These are phyloP conservation scores for Zygothrica quintamaculata DNA, from an alignment of 2,888 invertebrate species.

Conservation along the genomic window DNA sequence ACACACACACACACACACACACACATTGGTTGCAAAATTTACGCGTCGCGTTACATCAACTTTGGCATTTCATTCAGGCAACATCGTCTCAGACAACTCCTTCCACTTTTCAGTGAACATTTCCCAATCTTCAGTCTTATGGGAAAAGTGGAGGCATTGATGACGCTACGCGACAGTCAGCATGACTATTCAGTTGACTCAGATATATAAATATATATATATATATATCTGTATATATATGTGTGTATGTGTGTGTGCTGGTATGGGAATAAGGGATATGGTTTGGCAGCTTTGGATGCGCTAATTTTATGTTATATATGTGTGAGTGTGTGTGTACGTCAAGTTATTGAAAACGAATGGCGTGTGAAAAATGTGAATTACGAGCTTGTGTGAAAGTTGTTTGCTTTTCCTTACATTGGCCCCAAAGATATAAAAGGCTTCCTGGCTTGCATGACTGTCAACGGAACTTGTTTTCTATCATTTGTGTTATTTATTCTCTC, in stretches of 20 bases:
- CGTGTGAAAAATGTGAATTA: constrained; percentile 75
- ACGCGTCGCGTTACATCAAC: constrained; percentile 71
- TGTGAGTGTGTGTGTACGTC: constrained; percentile 18
- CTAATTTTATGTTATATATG: constrained; percentile 59
- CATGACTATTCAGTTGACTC: constrained; percentile 61
- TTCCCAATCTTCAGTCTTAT: not conserved
- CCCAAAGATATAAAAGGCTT: constrained; percentile 12
- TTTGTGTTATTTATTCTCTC: no score
- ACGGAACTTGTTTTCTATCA: constrained; percentile 19
- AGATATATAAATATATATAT: constrained; percentile 18
- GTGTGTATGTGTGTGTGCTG: no score
- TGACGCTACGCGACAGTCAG: constrained; percentile 63
- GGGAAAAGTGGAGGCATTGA: constrained; percentile 35
- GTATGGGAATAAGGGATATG: constrained; percentile 40
- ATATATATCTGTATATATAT: constrained; percentile 26
- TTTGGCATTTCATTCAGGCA: constrained; percentile 62
- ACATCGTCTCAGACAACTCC: constrained; percentile 19
- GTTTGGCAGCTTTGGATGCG: constrained; percentile 52
- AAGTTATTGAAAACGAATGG: constrained; percentile 79
- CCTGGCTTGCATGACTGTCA: constrained; percentile 45
- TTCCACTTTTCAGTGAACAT: not conserved
- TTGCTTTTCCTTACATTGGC: constrained; percentile 3
- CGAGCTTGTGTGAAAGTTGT: constrained; percentile 43
- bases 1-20: constrained; percentile 1
- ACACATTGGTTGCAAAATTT: constrained; percentile 64